These are phyloP conservation scores for Pachyuromys duprasi DNA, from an alignment of 2,797 vertebrate genomes.

Conservation along the genomic window DNA sequence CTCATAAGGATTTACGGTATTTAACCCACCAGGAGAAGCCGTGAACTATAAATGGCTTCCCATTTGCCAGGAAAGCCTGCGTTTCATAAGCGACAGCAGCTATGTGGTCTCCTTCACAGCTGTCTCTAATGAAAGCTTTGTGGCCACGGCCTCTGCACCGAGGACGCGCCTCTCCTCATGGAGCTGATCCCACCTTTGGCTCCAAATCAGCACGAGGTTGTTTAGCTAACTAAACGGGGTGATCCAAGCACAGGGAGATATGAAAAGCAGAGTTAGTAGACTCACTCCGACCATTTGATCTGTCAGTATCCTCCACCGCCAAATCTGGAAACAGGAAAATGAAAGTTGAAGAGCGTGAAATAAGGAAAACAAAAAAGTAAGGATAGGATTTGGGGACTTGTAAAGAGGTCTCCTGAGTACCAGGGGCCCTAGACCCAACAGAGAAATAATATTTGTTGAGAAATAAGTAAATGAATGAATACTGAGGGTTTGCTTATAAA, in stretches of 20 bases:
- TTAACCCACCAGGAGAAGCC: slow-evolving; percentile 79
- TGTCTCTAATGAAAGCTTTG: slow-evolving; percentile 65
- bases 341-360: slow-evolving; percentile 69
- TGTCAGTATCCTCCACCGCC: slow-evolving; percentile 24
- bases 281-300: background rate
- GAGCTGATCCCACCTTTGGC: slow-evolving; percentile 39
- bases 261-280: rapidly evolving
- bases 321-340: slow-evolving; percentile 50
- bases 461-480: background rate
- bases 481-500: background rate
- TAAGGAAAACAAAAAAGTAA: slow-evolving; percentile 54
- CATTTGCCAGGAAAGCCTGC: slow-evolving; percentile 72
- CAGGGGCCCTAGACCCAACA: background rate
- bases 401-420: background rate
- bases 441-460: rapidly evolving
- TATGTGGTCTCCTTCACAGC: slow-evolving; percentile 58
- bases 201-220: background rate
- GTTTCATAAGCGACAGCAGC: slow-evolving; percentile 75
- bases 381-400: slow-evolving; percentile 27
- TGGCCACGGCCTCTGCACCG: background rate
- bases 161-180: background rate
- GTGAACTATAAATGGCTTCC: slow-evolving; percentile 80
- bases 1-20: slow-evolving; percentile 77
- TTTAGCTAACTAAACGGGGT: background rate
- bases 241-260: background rate